A percentile compares a stretch with the other conserved stretches of the same genome.
Evolutionary conservation across 2,888 invertebrate genomes (phyloP).

Genomic region (Agrochola lota): DNA sequence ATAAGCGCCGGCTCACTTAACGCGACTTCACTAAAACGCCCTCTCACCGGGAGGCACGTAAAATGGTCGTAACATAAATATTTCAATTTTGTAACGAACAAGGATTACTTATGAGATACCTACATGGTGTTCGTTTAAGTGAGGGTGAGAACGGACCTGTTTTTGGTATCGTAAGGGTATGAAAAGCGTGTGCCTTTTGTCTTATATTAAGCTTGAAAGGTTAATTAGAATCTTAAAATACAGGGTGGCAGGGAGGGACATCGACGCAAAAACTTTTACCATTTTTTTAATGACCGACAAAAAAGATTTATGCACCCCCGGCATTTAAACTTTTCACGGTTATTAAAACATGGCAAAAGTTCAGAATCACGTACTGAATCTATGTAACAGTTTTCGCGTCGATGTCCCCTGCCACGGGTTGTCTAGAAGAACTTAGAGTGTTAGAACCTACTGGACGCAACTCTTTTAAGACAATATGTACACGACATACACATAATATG

Average conservation of each 20-base stretch:
- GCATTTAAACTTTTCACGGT: too few species aligned
- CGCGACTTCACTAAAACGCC: constrained; percentile 36
- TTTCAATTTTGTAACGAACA: constrained; percentile 35
- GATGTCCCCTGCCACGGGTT: too few species aligned
- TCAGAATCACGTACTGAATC: too few species aligned
- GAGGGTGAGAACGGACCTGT: not conserved
- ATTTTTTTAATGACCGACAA: too few species aligned
- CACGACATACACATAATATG: too few species aligned
- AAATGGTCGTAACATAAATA: constrained; percentile 48
- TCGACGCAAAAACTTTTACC: too few species aligned
- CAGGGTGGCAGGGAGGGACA: too few species aligned
- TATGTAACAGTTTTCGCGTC: too few species aligned
- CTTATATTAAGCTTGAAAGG: not conserved
- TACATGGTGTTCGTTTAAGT: not conserved
- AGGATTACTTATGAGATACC: constrained; percentile 21
- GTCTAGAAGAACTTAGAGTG: too few species aligned
- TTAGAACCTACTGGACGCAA: not conserved
- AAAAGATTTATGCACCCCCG: too few species aligned
- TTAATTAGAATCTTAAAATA: too few species aligned
- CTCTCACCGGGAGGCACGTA: constrained; percentile 7
- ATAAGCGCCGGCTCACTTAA: constrained; percentile 36
- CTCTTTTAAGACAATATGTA: not conserved
- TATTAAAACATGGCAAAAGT: too few species aligned
- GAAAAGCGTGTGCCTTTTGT: not conserved
- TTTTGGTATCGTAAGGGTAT: not conserved